Evolutionary conservation across 2,888 invertebrate genomes (phyloP).

Genomic region (Drosophila birchii): DNA sequence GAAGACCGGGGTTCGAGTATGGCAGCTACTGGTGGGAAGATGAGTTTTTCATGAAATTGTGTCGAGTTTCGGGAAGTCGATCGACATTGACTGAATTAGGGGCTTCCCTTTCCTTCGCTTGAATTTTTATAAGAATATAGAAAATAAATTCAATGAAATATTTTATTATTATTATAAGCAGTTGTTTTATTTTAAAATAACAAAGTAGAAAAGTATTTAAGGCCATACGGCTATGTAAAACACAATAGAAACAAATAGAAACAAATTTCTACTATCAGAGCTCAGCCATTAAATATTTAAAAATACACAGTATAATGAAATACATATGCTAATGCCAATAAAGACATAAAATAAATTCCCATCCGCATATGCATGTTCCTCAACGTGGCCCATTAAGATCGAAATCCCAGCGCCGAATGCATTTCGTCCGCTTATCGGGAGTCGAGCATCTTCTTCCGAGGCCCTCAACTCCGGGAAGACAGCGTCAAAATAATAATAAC

Average conservation of each 20-base stretch:
- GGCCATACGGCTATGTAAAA: neutral
- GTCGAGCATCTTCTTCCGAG: constrained; percentile 49
- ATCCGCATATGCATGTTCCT: constrained; percentile 19
- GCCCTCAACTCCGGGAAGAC: constrained; percentile 29
- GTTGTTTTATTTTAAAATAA: neutral
- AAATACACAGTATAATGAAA: constrained; percentile 15
- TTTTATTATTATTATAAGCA: no score
- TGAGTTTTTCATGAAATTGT: neutral
- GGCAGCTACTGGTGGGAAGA: constrained; percentile 16
- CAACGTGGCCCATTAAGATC: constrained; percentile 41
- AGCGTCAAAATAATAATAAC: constrained; percentile 79
- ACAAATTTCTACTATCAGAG: neutral
- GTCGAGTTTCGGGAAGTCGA: neutral
- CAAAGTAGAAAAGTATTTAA: no score
- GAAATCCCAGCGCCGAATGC: constrained; percentile 42
- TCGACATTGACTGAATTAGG: neutral
- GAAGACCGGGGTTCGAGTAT: constrained; percentile 2
- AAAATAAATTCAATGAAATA: no score
- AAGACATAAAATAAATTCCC: constrained; percentile 35
- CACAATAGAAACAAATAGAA: neutral
- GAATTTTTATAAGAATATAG: no score
- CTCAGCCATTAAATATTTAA: constrained; percentile 1
- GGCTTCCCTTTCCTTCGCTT: neutral
- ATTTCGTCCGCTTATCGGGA: constrained; percentile 46
- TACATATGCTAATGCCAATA: constrained; percentile 40